phyloP scores from a whole-genome alignment of 2,113 vertebrate genomes.

The Oryzias javanicus region DNA sequence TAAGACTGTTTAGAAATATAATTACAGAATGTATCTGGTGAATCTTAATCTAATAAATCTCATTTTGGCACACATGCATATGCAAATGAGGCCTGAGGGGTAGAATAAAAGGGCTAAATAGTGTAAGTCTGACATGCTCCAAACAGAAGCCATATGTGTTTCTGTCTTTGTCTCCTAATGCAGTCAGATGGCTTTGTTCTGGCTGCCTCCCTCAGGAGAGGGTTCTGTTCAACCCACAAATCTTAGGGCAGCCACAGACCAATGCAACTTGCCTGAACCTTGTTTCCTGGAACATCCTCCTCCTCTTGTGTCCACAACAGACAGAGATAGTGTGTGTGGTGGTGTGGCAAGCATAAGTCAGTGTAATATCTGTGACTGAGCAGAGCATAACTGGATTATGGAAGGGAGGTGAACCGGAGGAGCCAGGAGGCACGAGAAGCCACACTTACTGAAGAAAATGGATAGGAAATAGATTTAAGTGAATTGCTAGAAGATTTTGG shows the following conservation, averaged over 20 bases:
- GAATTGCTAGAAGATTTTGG: constrained; percentile 27
- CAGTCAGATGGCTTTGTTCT: constrained; percentile 72
- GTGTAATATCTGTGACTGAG: constrained; percentile 63
- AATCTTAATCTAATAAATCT: constrained; percentile 67
- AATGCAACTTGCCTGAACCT: constrained; percentile 41
- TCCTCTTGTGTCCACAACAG: constrained; percentile 49
- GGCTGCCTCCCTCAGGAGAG: constrained; percentile 59
- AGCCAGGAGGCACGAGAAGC: constrained; percentile 59
- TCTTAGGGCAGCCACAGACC: constrained; percentile 56
- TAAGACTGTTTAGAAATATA: constrained; percentile 36
- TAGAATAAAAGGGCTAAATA: constrained; percentile 40
- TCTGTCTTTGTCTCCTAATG: constrained; percentile 67
- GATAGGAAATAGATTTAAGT: constrained; percentile 53
- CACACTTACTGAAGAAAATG: constrained; percentile 45
- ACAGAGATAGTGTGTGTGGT: constrained; percentile 49
- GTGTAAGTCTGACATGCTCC: constrained; percentile 64
- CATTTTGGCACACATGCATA: constrained; percentile 58
- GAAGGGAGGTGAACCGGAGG: constrained; percentile 55
- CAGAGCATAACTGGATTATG: constrained; percentile 59
- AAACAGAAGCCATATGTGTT: constrained; percentile 74
- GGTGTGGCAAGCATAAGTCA: constrained; percentile 50
- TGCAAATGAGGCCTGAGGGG: constrained; percentile 60
- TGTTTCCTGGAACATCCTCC: constrained; percentile 70
- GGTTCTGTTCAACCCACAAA: constrained; percentile 48
- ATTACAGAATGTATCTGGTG: constrained; percentile 51